Base-by-base conservation (phyloP, 2,888 invertebrate species). In the Dryobotodes eremita region DNA sequence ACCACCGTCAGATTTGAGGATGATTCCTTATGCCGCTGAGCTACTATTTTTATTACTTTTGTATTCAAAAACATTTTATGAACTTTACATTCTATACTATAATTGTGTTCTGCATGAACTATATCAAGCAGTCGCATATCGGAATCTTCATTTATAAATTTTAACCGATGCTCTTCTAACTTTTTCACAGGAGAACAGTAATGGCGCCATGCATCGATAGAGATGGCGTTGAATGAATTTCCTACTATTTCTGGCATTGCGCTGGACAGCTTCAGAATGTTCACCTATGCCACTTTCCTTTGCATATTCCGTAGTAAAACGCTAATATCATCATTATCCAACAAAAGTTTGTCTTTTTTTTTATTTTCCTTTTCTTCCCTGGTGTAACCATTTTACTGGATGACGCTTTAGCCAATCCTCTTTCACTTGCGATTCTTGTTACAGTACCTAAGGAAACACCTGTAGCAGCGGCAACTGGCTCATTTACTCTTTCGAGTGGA, bases 391-490 rank as follows among this genome's bases (percentile, higher is more conserved):
- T 42, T 74, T 74, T 74, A 31, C 8, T 74, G 31, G 17, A 74
- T 57, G 55, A 31, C 46, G 55, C 46, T n/a, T 74, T 74, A 74
- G 74, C 74, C 23, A 74, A 31, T 74, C 46, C 55, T 46, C 55
- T 74, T 57, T 74, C 74, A 17, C 31, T 74, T 57, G 55, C 23
- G 10, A 74, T 74, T 74, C 74, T 74, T 74, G 74, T 74, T 20
- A 74, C 55, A 46, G 74, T 74, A 13, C 74, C 74, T 31, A 74
- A 74, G 46, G 74, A 74, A 74, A 74, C 31, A n/a, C 74, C 74
- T 74, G 46, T n/a, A n/a, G n/a, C n/a, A n/a, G n/a, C n/a, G n/a
- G n/a, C n/a, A n/a, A n/a, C n/a, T n/a, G n/a, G n/a, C n/a, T n/a
- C n/a, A n/a, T n/a, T n/a, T n/a, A n/a, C n/a, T n/a, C n/a, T n/a